A percentile compares a stretch with the other conserved stretches of the same genome.
Evolutionary conservation across 1,140 invertebrate species (phyloP).

Genomic region (Rhopalosiphum maidis): DNA sequence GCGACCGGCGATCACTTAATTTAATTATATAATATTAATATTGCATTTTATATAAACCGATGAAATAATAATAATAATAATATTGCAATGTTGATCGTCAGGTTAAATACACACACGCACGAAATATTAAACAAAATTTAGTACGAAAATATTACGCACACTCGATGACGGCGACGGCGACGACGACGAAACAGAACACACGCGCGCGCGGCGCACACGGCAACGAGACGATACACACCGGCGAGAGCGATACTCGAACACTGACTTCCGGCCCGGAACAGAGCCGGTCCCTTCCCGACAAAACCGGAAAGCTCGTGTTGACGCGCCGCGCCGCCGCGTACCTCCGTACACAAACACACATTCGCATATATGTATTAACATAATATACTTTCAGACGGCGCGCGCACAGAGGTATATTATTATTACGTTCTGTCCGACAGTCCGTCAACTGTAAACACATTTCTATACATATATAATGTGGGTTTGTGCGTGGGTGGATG

Average conservation of each 20-base stretch:
- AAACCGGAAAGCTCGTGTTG: conserved; percentile 24
- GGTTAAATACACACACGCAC: too few relatives aligned
- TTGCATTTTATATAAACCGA: not conserved
- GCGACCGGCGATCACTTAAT: not conserved
- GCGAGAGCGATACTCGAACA: not conserved
- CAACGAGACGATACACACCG: not conserved
- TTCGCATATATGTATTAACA: not conserved
- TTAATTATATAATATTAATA: not conserved
- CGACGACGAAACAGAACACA: not conserved
- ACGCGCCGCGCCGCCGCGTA: not conserved
- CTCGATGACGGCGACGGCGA: not conserved
- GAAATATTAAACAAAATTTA: not conserved
- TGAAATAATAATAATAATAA: too few relatives aligned
- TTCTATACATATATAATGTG: too few relatives aligned
- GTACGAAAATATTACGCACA: not conserved
- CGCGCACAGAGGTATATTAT: not conserved
- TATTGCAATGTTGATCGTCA: too few relatives aligned
- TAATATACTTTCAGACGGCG: not conserved
- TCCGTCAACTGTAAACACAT: too few relatives aligned
- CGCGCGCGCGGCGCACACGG: conserved; percentile 19
- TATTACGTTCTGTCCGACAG: too few relatives aligned
- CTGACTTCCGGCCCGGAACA: conserved; percentile 33
- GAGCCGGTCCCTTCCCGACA: conserved; percentile 14
- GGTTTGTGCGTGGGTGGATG: too few relatives aligned
- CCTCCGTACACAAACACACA: not conserved